phyloP scores from a whole-genome alignment of 2,888 invertebrate genomes.

The Asteroscopus sphinx region DNA sequence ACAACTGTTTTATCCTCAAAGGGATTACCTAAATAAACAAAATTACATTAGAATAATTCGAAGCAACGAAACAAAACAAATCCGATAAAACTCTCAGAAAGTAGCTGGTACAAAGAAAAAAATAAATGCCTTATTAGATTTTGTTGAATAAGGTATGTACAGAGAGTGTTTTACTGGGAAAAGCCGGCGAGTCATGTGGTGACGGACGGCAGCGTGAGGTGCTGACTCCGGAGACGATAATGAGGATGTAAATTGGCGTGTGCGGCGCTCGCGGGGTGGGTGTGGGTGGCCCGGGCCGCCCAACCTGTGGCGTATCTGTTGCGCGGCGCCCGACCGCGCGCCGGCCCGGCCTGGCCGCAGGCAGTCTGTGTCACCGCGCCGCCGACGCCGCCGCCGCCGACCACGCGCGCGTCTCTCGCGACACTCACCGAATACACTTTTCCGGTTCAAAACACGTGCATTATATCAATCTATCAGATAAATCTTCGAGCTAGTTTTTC shows the following conservation, averaged over 20 bases:
- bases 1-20: conserved; percentile 23
- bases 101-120: conserved; percentile 53
- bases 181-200: conserved; percentile 53
- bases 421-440: conserved; percentile 63
- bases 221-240: conserved; percentile 78
- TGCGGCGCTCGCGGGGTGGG: conserved; percentile 63
- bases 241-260: conserved; percentile 85
- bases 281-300: conserved; percentile 80
- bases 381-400: conserved; percentile 53
- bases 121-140: conserved; percentile 58
- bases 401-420: conserved; percentile 49
- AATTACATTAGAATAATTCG: conserved; percentile 50
- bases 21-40: conserved; percentile 45
- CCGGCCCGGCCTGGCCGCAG: conserved; percentile 63
- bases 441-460: conserved; percentile 79
- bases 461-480: conserved; percentile 48
- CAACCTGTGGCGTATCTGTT: conserved; percentile 90
- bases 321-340: conserved; percentile 77
- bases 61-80: conserved; percentile 56
- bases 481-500: conserved; percentile 53
- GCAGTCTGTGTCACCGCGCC: conserved; percentile 64
- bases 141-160: conserved; percentile 40
- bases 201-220: conserved; percentile 63
- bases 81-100: conserved; percentile 50
- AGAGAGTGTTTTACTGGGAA: conserved; percentile 39